Evolutionary conservation across 1,140 invertebrate species (phyloP).

Genomic region (Danaus plexippus): DNA sequence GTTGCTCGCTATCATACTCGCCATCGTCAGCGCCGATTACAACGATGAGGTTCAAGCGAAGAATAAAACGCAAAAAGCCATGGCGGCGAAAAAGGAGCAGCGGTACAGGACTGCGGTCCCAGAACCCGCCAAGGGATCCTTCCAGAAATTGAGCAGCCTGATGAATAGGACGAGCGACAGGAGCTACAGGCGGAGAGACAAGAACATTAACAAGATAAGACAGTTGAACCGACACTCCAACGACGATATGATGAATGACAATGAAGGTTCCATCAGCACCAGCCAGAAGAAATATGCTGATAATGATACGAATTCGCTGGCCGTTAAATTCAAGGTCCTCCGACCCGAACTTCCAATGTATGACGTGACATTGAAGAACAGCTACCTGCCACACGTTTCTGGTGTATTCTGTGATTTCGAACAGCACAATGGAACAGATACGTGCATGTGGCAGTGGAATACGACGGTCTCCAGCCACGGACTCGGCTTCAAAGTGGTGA

Average conservation of each 20-base stretch:
- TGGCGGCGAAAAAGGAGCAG: slow-evolving; percentile 60
- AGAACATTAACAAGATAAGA: slow-evolving; percentile 46
- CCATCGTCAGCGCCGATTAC: slow-evolving; percentile 34
- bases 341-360: slow-evolving; percentile 34
- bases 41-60: slow-evolving; percentile 47
- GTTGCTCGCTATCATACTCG: slow-evolving; percentile 36
- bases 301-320: slow-evolving; percentile 41
- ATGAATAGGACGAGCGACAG: slow-evolving; percentile 50
- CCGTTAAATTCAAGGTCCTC: slow-evolving; percentile 43
- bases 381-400: slow-evolving; percentile 50
- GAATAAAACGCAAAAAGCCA: slow-evolving; percentile 51
- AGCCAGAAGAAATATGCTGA: slow-evolving; percentile 37
- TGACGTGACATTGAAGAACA: slow-evolving; percentile 36
- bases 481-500: slow-evolving; percentile 53
- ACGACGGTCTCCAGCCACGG: slow-evolving; percentile 44
- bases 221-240: slow-evolving; percentile 31
- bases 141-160: slow-evolving; percentile 41
- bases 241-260: slow-evolving; percentile 61
- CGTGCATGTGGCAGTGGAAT: slow-evolving; percentile 68
- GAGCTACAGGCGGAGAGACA: slow-evolving; percentile 31
- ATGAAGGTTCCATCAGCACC: slow-evolving; percentile 45
- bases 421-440: slow-evolving; percentile 31
- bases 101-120: slow-evolving; percentile 47
- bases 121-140: slow-evolving; percentile 40
- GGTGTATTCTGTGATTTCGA: slow-evolving; percentile 66